Conservation (phyloP, 2,888 invertebrate species). For the Pachydiplax longipennis region DNA sequence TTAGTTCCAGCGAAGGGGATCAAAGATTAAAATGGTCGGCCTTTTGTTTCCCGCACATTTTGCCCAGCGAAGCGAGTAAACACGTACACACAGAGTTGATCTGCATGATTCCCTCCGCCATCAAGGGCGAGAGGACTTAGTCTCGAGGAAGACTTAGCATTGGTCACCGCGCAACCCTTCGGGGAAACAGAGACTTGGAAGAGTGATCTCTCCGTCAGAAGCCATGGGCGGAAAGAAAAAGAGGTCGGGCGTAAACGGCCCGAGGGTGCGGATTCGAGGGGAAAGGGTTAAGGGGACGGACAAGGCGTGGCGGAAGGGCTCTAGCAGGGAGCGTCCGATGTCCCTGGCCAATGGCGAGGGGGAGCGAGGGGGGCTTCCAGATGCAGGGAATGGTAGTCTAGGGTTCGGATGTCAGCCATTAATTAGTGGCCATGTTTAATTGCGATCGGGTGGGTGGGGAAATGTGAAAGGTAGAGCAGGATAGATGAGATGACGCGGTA, state of each 20-base stretch:
- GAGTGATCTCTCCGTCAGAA: neutral
- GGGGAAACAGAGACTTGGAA: conserved; percentile 9
- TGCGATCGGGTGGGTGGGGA: conserved; percentile 1
- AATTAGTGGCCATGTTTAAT: conserved; percentile 44
- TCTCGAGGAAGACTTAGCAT: conserved; percentile 7
- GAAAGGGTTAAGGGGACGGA: neutral
- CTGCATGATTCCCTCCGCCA: conserved; percentile 5
- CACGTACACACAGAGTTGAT: neutral
- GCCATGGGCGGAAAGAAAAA: neutral
- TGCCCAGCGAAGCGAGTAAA: neutral
- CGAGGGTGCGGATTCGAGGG: conserved; percentile 15
- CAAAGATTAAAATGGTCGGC: conserved; percentile 26
- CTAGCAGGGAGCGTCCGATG: conserved; percentile 14
- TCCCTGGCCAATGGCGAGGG: conserved; percentile 39
- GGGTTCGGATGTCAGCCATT: conserved; percentile 41
- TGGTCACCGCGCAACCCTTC: conserved; percentile 22
- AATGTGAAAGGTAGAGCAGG: neutral
- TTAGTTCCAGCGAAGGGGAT: neutral
- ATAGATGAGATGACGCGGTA: neutral
- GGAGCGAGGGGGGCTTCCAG: neutral
- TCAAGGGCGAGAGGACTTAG: conserved; percentile 3
- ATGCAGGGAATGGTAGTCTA: neutral
- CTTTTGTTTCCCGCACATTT: conserved; percentile 8
- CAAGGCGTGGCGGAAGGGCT: neutral
- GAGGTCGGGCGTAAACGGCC: conserved; percentile 18